Evolutionary conservation across 2,113 vertebrate species (phyloP).

Genomic region (Chiloscyllium plagiosum): DNA sequence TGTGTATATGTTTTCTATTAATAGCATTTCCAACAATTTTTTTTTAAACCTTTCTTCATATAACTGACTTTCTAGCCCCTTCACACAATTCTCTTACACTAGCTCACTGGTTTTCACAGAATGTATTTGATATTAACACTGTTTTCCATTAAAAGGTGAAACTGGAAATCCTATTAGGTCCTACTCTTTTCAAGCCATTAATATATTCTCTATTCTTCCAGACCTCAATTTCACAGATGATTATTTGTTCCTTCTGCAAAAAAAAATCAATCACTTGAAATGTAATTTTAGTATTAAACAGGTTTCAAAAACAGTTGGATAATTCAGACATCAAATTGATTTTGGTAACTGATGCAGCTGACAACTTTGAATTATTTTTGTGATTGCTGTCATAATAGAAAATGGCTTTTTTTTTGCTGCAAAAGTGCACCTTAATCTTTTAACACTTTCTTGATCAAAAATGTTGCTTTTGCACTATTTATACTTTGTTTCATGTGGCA

Average conservation of each 20-base stretch:
- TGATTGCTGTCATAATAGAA: neutral
- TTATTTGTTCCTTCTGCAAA: neutral
- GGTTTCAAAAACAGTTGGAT: neutral
- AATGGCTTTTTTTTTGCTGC: neutral
- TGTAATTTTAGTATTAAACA: neutral
- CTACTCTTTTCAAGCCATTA: neutral
- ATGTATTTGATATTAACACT: neutral
- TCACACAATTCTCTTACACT: neutral
- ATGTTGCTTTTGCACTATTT: neutral
- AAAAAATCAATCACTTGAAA: conserved; percentile 7
- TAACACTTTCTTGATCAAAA: neutral
- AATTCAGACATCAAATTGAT: neutral
- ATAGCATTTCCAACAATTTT: neutral
- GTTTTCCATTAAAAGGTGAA: neutral
- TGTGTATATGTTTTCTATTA: neutral
- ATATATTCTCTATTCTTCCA: neutral
- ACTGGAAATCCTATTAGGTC: neutral
- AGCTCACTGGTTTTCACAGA: neutral
- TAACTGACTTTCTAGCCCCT: neutral
- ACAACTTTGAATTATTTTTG: neutral
- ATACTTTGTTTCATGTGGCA: neutral
- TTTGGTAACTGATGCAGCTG: neutral
- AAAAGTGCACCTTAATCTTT: neutral
- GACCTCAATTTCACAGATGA: neutral
- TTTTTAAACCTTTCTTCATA: neutral